phyloP scores from a whole-genome alignment of 2,113 vertebrate species.

The Aplodontia rufa region DNA sequence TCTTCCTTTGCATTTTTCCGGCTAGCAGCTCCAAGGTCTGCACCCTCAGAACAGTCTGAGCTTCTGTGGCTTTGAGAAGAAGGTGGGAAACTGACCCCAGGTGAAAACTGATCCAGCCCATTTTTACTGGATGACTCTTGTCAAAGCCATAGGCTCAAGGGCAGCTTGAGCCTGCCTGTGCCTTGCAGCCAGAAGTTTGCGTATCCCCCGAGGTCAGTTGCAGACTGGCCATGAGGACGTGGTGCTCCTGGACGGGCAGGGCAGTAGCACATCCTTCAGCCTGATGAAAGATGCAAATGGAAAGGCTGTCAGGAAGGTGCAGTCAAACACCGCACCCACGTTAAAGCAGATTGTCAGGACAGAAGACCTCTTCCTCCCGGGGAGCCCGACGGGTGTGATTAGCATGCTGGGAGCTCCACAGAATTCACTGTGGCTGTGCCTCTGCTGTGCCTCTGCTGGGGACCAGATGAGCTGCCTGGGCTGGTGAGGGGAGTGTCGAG shows the following conservation, averaged over 20 bases:
- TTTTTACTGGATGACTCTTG: neutral
- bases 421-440: conserved; percentile 14
- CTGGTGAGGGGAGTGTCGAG: neutral
- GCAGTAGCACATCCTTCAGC: neutral
- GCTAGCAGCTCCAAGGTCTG: neutral
- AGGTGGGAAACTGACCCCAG: neutral
- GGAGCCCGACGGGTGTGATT: conserved; percentile 55
- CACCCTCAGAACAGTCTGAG: neutral
- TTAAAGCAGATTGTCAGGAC: conserved; percentile 62
- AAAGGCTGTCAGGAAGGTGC: conserved; percentile 40
- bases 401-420: conserved; percentile 19
- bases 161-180: neutral
- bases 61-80: neutral
- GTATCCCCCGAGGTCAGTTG: neutral
- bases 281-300: conserved; percentile 53
- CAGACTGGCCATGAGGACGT: neutral
- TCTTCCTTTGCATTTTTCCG: neutral
- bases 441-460: conserved; percentile 13
- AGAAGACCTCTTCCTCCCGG: conserved; percentile 45
- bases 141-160: neutral
- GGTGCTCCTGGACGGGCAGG: neutral
- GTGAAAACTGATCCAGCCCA: neutral
- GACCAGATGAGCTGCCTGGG: neutral
- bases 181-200: neutral
- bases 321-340: conserved; percentile 55